These are phyloP conservation scores for Drosophila pseudotalamancana DNA, from an alignment of 2,888 invertebrate genomes.

Conservation along the genomic window DNA sequence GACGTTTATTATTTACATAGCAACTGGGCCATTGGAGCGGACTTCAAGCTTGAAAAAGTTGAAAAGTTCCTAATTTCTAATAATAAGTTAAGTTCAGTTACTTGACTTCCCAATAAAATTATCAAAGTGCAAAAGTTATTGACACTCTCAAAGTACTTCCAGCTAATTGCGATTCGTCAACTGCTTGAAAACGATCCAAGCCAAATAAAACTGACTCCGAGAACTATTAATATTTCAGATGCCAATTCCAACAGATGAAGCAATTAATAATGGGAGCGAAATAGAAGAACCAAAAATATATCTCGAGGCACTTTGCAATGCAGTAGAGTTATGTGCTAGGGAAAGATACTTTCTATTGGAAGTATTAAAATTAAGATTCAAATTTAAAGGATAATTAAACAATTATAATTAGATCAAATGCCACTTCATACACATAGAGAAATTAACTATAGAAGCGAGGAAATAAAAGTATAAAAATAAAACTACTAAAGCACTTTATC, in stretches of 20 bases:
- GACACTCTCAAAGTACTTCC: constrained; percentile 2
- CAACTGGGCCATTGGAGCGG: not conserved
- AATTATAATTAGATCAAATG: no score
- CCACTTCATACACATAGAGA: no score
- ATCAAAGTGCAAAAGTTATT: constrained; percentile 39
- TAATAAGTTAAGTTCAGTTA: constrained; percentile 24
- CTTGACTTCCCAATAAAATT: constrained; percentile 30
- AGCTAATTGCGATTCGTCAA: constrained; percentile 15
- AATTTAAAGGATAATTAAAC: no score
- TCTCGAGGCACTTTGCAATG: no score
- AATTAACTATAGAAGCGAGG: no score
- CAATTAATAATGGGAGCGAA: constrained; percentile 1
- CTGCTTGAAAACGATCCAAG: not conserved
- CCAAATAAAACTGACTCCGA: not conserved
- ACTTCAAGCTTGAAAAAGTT: constrained; percentile 37
- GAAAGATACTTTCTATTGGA: no score
- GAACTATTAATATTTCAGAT: constrained; percentile 40
- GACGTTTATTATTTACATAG: not conserved
- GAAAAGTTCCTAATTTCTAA: constrained; percentile 62
- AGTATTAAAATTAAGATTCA: no score
- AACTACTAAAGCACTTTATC: no score
- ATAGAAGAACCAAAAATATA: not conserved
- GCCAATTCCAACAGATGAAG: constrained; percentile 23
- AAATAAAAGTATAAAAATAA: no score
- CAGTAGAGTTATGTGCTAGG: no score